Evolutionary conservation across 2,888 invertebrate genomes (phyloP).

Genomic region (Teleiodes luculella): DNA sequence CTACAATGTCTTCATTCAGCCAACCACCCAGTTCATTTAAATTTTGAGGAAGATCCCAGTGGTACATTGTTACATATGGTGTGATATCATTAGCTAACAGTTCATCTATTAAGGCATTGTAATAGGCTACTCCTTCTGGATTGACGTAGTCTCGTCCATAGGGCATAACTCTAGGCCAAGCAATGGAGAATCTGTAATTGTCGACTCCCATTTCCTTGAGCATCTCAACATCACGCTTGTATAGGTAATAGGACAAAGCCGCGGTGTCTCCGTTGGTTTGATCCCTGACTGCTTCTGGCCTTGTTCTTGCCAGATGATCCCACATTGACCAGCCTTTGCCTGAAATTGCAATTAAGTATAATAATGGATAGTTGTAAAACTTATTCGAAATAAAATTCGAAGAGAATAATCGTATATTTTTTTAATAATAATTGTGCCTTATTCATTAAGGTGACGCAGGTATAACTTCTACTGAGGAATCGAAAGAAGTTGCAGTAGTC

Average conservation of each 20-base stretch:
- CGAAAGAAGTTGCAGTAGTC: no score
- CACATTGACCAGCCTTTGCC: constrained; percentile 77
- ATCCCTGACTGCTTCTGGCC: constrained; percentile 63
- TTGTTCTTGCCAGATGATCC: constrained; percentile 73
- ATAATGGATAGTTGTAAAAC: no score
- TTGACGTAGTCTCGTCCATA: constrained; percentile 73
- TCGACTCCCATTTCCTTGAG: constrained; percentile 53
- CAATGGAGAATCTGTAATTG: constrained; percentile 68
- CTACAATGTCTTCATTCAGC: constrained; percentile 50
- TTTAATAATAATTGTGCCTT: no score
- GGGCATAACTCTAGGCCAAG: constrained; percentile 81
- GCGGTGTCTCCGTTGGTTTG: constrained; percentile 75
- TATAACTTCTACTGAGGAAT: no score
- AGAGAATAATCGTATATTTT: no score
- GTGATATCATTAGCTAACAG: constrained; percentile 76
- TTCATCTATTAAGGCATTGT: constrained; percentile 79
- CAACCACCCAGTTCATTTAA: constrained; percentile 73
- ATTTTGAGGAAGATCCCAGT: constrained; percentile 68
- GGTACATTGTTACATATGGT: constrained; percentile 75
- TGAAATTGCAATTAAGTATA: constrained; percentile 30
- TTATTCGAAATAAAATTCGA: no score
- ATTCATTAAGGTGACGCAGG: no score
- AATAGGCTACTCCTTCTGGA: constrained; percentile 77
- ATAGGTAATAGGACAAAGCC: constrained; percentile 77
- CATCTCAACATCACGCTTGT: constrained; percentile 66